Percentiles rank a stretch among this genome's conserved stretches.
Conservation (phyloP, 2,888 invertebrate species). For the Microctonus brassicae region DNA sequence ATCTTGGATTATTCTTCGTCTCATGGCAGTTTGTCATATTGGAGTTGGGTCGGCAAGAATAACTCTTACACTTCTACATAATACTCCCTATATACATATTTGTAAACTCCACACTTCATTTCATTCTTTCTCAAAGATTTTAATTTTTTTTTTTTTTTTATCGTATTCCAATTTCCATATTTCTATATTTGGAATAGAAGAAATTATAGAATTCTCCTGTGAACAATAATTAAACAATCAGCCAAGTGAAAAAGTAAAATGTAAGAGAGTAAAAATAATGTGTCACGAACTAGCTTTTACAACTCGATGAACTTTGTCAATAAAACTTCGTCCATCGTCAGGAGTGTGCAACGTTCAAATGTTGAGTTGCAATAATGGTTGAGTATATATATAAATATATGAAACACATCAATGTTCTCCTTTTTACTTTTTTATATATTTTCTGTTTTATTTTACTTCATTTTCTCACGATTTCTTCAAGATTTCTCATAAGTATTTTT, state of each 20-base stretch:
- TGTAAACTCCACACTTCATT: neutral
- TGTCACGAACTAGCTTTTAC: conserved; percentile 14
- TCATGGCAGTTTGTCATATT: neutral
- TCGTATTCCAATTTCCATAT: neutral
- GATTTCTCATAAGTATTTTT: neutral
- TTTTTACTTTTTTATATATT: conserved; percentile 17
- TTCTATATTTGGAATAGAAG: neutral
- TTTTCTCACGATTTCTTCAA: neutral
- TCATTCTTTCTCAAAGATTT: neutral
- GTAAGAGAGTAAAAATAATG: conserved; percentile 2
- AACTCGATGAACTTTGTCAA: conserved; percentile 7
- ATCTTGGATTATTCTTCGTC: neutral
- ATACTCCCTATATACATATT: neutral
- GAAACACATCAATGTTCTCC: neutral
- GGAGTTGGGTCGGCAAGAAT: neutral
- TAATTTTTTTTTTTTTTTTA: neutral
- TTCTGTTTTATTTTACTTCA: conserved; percentile 7
- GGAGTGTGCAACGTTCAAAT: neutral
- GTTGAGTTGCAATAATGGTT: conserved; percentile 13
- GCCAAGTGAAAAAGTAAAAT: neutral
- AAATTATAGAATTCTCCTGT: neutral
- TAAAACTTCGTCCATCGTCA: neutral
- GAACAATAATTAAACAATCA: conserved; percentile 10
- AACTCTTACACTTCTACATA: neutral
- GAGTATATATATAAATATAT: neutral